Base-by-base conservation (phyloP, 30 jellyfish, hydroid and myxozoan genomes). In the Aurelia aurita region DNA sequence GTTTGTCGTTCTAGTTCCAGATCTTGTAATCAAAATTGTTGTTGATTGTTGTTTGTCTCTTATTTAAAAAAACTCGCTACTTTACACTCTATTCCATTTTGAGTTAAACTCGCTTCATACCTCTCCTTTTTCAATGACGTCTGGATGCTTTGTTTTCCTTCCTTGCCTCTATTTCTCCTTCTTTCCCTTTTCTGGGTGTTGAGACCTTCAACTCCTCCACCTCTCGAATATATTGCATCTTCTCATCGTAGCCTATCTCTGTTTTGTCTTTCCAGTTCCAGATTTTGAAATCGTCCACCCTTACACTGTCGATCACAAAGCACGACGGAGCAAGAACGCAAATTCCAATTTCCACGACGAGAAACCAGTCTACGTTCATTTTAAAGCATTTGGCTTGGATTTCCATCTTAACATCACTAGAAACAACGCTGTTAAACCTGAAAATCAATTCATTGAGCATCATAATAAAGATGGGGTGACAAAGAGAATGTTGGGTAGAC, bases 371-470 rank as follows among this genome's bases (percentile, higher is more conserved):
- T 84, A 10, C 20, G 13, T 84, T 9, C 82, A 71, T 25, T 82
- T 91, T 25, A 57, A 74, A 32, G 98, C 90, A 31, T 91, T 91
- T 79, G 98, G 96, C 5, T 44, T 45, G 53, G 77, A 91, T 32
- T 85, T 91, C 39, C 93, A 78, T 39, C 72, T 91, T 10, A 76
- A 85, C 68, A n/a, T 84, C 21, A 71, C 89, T 6, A 20, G 60
- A 25, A 76, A 78, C 73, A 44, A 72, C 23, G 74, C 60, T 15
- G 32, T 65, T 39, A 55, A 61, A 5, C 90, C 96, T 5, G 73
- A 77, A 12, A 65, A 65, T 43, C 98, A 92, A 47, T 63, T 84
- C 66, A 85, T 92, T 44, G 98, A 92, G 58, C 76, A 77, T 73
- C 94, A 92, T 69, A 53, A 72, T 45, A 47, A 68, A 34, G 77